Evolutionary conservation across 2,797 vertebrate species (phyloP).

Genomic region (Somateria mollissima): DNA sequence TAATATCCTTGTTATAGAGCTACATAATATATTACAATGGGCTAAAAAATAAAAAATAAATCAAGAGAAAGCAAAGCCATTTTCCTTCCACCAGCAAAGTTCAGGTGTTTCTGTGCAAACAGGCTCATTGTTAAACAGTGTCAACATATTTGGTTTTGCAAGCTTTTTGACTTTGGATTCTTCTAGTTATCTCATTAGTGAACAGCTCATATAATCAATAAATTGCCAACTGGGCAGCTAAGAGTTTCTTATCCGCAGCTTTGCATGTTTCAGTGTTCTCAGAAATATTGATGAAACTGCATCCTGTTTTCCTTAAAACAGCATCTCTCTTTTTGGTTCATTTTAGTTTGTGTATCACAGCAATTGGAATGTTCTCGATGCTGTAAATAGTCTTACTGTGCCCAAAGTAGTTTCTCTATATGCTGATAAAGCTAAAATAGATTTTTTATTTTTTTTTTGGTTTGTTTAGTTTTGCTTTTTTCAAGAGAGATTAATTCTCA

Average conservation of each 20-base stretch:
- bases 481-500: background rate
- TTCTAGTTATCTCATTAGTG: slow-evolving; percentile 75
- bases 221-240: slow-evolving; percentile 48
- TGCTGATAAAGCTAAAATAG: background rate
- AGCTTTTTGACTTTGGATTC: slow-evolving; percentile 46
- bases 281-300: slow-evolving; percentile 64
- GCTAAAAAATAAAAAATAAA: slow-evolving; percentile 22
- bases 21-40: slow-evolving; percentile 56
- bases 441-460: background rate
- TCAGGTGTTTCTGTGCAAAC: slow-evolving; percentile 28
- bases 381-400: background rate
- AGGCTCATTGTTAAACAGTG: slow-evolving; percentile 16
- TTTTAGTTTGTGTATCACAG: background rate
- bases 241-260: slow-evolving; percentile 58
- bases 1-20: background rate
- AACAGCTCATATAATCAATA: slow-evolving; percentile 73
- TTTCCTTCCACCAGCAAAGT: slow-evolving; percentile 12
- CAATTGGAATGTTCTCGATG: slow-evolving; percentile 7
- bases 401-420: background rate
- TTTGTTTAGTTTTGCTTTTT: background rate
- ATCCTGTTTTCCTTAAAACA: slow-evolving; percentile 37
- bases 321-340: background rate
- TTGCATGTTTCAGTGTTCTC: slow-evolving; percentile 59
- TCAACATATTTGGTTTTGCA: slow-evolving; percentile 69
- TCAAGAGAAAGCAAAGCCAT: slow-evolving; percentile 29